These are phyloP conservation scores for Drosophila greeni DNA, from an alignment of 2,888 invertebrate genomes.

Conservation along the genomic window DNA sequence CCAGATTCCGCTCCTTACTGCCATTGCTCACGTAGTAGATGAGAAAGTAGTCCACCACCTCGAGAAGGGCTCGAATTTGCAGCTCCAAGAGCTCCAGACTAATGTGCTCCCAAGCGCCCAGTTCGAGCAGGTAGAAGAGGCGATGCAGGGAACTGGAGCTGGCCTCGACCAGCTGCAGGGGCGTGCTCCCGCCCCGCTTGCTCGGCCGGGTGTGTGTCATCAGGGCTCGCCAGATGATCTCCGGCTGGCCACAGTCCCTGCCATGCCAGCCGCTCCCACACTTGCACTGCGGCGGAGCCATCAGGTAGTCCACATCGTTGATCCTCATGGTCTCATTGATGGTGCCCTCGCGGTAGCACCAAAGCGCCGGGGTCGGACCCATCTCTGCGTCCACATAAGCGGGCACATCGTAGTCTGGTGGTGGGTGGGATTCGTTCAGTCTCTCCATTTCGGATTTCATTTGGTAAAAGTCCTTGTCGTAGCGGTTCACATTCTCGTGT, in stretches of 20 bases:
- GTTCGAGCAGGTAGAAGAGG: constrained; percentile 81
- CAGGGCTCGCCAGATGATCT: constrained; percentile 84
- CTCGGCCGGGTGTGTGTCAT: constrained; percentile 78
- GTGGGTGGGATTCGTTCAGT: constrained; percentile 49
- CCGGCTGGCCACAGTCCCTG: constrained; percentile 83
- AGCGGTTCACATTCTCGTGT: constrained; percentile 58
- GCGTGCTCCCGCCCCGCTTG: constrained; percentile 67
- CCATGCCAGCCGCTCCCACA: constrained; percentile 84
- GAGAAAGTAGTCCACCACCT: constrained; percentile 84
- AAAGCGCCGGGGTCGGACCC: constrained; percentile 49
- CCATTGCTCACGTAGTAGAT: constrained; percentile 76
- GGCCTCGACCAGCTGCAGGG: constrained; percentile 61
- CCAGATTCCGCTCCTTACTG: constrained; percentile 65
- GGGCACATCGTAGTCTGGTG: constrained; percentile 57
- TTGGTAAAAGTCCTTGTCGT: constrained; percentile 64
- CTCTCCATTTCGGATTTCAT: constrained; percentile 48
- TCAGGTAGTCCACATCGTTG: constrained; percentile 54
- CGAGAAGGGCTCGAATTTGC: constrained; percentile 81
- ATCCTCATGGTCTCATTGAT: constrained; percentile 50
- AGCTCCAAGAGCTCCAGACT: constrained; percentile 82
- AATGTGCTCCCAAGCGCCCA: constrained; percentile 77
- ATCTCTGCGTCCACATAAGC: constrained; percentile 57
- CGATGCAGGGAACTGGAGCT: constrained; percentile 76
- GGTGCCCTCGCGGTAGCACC: constrained; percentile 75
- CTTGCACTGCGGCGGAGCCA: constrained; percentile 78